A percentile compares a stretch with the other conserved stretches of the same genome.
Evolutionary conservation across 2,113 vertebrate species (phyloP).

Genomic region (Sander vitreus): DNA sequence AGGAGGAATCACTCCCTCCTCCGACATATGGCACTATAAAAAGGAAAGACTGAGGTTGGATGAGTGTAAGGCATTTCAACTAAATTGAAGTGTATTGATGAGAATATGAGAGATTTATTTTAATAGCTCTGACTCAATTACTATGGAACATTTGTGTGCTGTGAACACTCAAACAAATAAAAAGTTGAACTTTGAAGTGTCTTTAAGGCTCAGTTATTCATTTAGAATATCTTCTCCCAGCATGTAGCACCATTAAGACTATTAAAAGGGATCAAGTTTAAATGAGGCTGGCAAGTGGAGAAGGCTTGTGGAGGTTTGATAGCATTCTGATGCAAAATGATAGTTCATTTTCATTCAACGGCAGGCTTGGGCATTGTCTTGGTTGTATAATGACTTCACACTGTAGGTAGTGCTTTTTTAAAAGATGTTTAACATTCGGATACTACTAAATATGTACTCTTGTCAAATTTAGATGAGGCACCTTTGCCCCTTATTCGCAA

Average conservation of each 20-base stretch:
- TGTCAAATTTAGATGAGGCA: not conserved
- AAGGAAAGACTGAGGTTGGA: conserved; percentile 1
- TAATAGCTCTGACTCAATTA: not conserved
- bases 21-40: conserved; percentile 27
- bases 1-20: conserved; percentile 4
- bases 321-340: not conserved
- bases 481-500: not conserved
- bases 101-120: conserved; percentile 21
- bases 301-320: not conserved
- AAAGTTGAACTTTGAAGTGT: conserved; percentile 16
- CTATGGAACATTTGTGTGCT: not conserved
- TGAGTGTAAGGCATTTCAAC: conserved; percentile 20
- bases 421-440: not conserved
- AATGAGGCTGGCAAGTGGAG: not conserved
- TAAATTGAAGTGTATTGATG: not conserved
- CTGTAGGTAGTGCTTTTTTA: not conserved
- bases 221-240: not conserved
- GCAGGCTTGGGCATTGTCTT: not conserved
- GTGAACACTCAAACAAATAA: not conserved
- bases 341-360: not conserved
- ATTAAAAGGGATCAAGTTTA: not conserved
- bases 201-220: not conserved
- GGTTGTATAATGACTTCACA: not conserved
- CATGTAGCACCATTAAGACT: not conserved
- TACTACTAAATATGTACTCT: not conserved